These are phyloP conservation scores for Typhlichthys eigenmanni DNA, from an alignment of 2,797 vertebrate species.

Conservation along the genomic window DNA sequence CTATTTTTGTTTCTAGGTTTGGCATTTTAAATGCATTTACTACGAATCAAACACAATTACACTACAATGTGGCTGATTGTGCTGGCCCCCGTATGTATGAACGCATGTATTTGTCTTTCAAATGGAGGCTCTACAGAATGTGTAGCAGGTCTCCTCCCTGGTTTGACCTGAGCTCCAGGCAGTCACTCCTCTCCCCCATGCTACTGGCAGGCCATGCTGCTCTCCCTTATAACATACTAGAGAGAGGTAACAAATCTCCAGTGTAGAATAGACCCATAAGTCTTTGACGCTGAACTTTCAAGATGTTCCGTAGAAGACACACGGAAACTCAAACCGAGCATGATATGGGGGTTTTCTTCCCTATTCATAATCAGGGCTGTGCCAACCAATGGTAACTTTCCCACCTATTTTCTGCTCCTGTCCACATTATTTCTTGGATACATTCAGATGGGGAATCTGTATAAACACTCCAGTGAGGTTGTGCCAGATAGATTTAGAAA, in stretches of 20 bases:
- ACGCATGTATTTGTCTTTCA: slow-evolving; percentile 37
- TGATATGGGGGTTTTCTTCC: slow-evolving; percentile 21
- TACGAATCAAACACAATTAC: too few relatives aligned
- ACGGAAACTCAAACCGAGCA: slow-evolving; percentile 4
- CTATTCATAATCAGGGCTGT: slow-evolving; percentile 9
- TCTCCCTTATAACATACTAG: slow-evolving; percentile 33
- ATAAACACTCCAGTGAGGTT: slow-evolving; percentile 31
- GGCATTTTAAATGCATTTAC: neutral
- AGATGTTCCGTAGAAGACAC: slow-evolving; percentile 49
- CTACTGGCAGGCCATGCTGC: slow-evolving; percentile 43
- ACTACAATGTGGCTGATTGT: neutral
- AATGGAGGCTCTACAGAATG: slow-evolving; percentile 37
- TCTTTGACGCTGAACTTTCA: slow-evolving; percentile 49
- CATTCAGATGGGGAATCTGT: slow-evolving; percentile 27
- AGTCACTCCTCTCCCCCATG: slow-evolving; percentile 47
- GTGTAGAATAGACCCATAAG: slow-evolving; percentile 40
- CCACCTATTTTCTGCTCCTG: slow-evolving; percentile 8
- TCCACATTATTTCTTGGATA: slow-evolving; percentile 38
- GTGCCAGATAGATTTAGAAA: slow-evolving; percentile 34
- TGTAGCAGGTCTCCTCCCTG: slow-evolving; percentile 39
- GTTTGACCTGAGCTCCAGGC: slow-evolving; percentile 54
- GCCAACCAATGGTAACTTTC: slow-evolving; percentile 16
- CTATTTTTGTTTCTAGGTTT: too few relatives aligned
- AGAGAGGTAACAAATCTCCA: slow-evolving; percentile 47
- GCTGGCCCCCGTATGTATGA: slow-evolving; percentile 15